Evolutionary conservation across 2,888 invertebrate genomes (phyloP).

Genomic region (Osedax fenrisi): DNA sequence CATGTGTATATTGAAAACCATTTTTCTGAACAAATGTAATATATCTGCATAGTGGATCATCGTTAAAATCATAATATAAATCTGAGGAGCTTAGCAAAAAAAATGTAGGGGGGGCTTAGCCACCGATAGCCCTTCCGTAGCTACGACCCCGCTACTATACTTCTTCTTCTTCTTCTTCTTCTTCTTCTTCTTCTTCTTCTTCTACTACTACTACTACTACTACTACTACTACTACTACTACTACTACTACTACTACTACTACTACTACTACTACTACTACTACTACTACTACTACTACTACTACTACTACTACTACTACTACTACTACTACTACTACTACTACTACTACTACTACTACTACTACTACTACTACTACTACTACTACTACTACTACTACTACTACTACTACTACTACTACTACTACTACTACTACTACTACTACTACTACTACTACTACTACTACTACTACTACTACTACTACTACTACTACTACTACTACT

Average conservation of each 20-base stretch:
- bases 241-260: conserved; percentile 2
- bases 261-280: neutral
- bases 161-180: no score
- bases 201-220: neutral
- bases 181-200: neutral
- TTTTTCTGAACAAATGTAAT: no score
- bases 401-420: conserved; percentile 2
- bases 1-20: no score
- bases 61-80: no score
- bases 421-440: conserved; percentile 2
- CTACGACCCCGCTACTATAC: no score
- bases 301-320: neutral
- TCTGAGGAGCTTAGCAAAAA: no score
- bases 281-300: neutral
- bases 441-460: conserved; percentile 2
- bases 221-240: conserved; percentile 2
- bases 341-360: neutral
- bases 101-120: no score
- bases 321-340: conserved; percentile 2
- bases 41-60: no score
- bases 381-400: neutral
- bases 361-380: neutral
- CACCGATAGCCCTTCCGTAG: no score
- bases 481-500: neutral
- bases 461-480: neutral